Conservation (phyloP, 2,888 invertebrate genomes). For the Micropterix aruncella region DNA sequence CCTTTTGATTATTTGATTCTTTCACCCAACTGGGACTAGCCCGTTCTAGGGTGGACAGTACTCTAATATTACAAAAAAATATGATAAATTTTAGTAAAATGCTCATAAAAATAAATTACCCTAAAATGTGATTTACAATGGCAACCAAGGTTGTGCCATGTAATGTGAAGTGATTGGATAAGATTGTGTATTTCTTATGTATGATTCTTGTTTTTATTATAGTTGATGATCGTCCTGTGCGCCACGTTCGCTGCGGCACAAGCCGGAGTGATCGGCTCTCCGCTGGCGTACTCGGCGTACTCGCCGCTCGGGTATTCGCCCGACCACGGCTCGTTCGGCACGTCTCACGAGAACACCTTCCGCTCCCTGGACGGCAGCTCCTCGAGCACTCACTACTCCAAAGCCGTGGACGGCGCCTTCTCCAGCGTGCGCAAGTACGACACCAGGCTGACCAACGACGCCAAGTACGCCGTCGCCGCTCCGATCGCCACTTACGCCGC, state of each 20-base stretch:
- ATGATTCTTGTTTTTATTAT: no score
- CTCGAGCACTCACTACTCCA: slow-evolving; percentile 40
- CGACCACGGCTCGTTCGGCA: slow-evolving; percentile 16
- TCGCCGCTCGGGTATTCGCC: slow-evolving; percentile 11
- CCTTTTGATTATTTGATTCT: no score
- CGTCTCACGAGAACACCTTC: slow-evolving; percentile 36
- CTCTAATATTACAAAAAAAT: no score
- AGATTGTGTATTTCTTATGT: no score
- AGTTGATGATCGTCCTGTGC: slow-evolving; percentile 39
- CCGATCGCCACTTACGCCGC: slow-evolving; percentile 25
- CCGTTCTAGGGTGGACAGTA: no score
- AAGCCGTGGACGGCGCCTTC: slow-evolving; percentile 43
- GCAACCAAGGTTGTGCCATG: no score
- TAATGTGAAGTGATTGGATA: no score
- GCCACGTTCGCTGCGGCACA: slow-evolving; percentile 43
- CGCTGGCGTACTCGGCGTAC: slow-evolving; percentile 11
- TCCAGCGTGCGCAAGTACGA: slow-evolving; percentile 45
- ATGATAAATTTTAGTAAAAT: no score
- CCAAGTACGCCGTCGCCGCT: slow-evolving; percentile 27
- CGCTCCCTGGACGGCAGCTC: slow-evolving; percentile 40
- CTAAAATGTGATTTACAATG: no score
- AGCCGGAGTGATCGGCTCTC: slow-evolving; percentile 37
- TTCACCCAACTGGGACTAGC: no score
- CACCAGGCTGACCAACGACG: slow-evolving; percentile 42
- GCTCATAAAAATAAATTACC: no score